Evolutionary conservation across 2,797 vertebrate species (phyloP), one percentile per base, ranked within the genome.

Genomic region (Margarornis squamiger): DNA sequence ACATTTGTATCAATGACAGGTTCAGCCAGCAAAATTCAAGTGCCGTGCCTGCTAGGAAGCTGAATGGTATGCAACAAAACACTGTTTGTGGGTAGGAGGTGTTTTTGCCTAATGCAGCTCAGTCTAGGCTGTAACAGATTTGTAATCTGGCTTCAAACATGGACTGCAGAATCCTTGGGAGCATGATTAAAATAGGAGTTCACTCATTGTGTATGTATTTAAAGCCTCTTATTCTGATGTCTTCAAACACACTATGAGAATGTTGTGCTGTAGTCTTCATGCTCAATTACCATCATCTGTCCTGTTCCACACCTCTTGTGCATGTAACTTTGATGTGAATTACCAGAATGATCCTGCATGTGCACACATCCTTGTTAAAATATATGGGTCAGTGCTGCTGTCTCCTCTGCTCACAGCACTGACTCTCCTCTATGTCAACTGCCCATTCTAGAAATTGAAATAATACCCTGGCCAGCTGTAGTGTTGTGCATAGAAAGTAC

Each of bases 401-500:
- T 93, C 80, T 86, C n/a, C 34, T 90, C 77, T 86, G 59, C 66
- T 92, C 39, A 91, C 23, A 65, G 43, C 46, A 34, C 38, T 39
- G 75, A 77, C 55, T 76, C 43, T 87, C 43, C 38, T 94, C 72
- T 77, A 0, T 61, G 90, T 82, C 88, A 94, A 59, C 74, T 88
- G 36, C 32, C 46, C n/a, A 58, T 71, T 92, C 82, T 75, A 66
- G 76, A 95, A 86, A 94, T 94, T 43, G 80, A 62, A 94, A 92
- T 96, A 94, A 96, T 94, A 94, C 48, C 79, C 63, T 90, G 83
- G 59, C 88, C 58, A 80, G 51, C 75, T 83, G 78, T 66, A 94
- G 52, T 41, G 54, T 77, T 89, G 63, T 79, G 73, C 74, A 38
- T 80, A 62, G 80, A 72, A 92, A 94, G 67, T 51, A 84, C 34